Conservation (phyloP, 1,140 invertebrate genomes). For the Leguminivora glycinivorella region DNA sequence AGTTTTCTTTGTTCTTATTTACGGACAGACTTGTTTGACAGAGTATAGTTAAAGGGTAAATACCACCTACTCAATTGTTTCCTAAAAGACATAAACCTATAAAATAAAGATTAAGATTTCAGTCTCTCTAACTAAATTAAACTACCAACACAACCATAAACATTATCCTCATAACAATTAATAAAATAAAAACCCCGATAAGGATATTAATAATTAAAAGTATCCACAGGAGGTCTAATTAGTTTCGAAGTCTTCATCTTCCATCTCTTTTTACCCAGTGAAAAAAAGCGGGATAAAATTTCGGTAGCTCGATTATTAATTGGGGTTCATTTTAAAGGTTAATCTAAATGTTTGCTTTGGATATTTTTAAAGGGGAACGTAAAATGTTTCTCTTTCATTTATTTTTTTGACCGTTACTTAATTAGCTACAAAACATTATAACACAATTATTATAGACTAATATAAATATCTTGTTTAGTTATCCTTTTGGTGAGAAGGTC, state of each 20-base stretch:
- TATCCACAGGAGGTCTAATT: conserved; percentile 58
- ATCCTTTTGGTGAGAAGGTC: too few relatives aligned
- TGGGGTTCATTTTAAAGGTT: conserved; percentile 46
- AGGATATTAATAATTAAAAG: conserved; percentile 35
- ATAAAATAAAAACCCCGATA: conserved; percentile 9
- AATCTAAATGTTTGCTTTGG: conserved; percentile 30
- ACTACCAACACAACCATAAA: conserved; percentile 11
- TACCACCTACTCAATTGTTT: too few relatives aligned
- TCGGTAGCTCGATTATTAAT: conserved; percentile 56
- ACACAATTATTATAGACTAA: neutral
- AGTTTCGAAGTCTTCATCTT: conserved; percentile 35
- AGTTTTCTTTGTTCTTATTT: too few relatives aligned
- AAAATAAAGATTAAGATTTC: neutral
- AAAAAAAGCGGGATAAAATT: conserved; percentile 38
- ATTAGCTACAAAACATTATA: neutral
- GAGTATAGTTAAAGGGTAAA: too few relatives aligned
- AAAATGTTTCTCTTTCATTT: conserved; percentile 1
- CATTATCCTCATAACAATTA: neutral
- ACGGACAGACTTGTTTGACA: too few relatives aligned
- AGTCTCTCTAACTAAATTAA: neutral
- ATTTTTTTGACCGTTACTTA: neutral
- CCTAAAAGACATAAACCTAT: neutral
- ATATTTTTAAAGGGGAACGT: conserved; percentile 2
- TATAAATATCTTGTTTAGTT: too few relatives aligned
- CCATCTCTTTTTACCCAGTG: conserved; percentile 33